Evolutionary conservation across 1,140 invertebrate species (phyloP), one percentile per base, ranked within the genome.

Genomic region (Chrysomallon squamiferum): DNA sequence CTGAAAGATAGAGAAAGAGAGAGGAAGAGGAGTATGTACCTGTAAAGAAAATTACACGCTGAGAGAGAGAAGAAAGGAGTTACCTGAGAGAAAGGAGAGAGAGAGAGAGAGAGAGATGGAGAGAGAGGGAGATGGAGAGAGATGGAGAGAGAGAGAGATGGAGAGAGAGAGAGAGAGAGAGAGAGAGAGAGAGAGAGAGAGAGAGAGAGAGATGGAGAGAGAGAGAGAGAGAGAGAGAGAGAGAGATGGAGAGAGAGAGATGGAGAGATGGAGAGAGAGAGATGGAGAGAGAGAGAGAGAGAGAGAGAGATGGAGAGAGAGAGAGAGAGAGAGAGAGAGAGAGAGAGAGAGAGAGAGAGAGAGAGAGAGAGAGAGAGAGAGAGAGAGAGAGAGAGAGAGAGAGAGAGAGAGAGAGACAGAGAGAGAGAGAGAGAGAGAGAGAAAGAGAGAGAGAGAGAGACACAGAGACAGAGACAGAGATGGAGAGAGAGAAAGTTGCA

Each of bases 161-260:
- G 52, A 56, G 52, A 56, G 52, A 56, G 52, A 56, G 52, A 56
- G 52, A 56, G 25, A 22, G 52, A 56, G 52, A 56, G 52, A 56
- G 25, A 56, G 52, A 56, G 52, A 27, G 52, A 56, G 52, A 56
- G 52, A 56, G 52, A 56, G 52, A 56, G 52, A 56, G 52, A 56
- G 52, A 56, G 52, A 56, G 25, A 56, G n/a, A n/a, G n/a, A n/a
- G n/a, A n/a, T n/a, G n/a, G 52, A 56, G 52, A 56, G 13, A 56
- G 52, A 56, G 52, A 56, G 13, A 56, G 13, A 56, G 52, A 56
- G 52, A 56, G 52, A 56, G 52, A 56, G 52, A 27, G 13, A 56
- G 52, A 56, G 52, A 56, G 52, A 56, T 15, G 27, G 52, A 56
- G 52, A 56, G 52, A 56, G 25, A 56, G 52, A 56, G 52, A 56